phyloP scores from a whole-genome alignment of 2,888 invertebrate species.

The Scaptomyza polygonia region DNA sequence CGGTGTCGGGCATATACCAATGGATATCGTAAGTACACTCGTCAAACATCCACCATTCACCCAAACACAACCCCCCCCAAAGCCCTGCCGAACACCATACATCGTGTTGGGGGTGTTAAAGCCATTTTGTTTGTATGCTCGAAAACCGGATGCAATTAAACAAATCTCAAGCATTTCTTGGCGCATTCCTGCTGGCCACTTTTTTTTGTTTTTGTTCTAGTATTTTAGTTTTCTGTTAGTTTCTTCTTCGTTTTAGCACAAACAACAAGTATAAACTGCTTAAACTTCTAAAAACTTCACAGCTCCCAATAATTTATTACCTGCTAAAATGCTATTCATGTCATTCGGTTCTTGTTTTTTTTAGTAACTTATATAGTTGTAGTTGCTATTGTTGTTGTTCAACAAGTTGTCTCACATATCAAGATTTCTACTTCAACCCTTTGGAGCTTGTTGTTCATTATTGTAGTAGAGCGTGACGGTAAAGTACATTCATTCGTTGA shows the following conservation, averaged over 20 bases:
- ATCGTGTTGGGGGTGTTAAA: slow-evolving; percentile 25
- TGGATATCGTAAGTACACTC: slow-evolving; percentile 94
- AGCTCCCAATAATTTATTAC: slow-evolving; percentile 49
- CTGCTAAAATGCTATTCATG: slow-evolving; percentile 30
- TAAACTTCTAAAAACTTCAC: slow-evolving; percentile 22
- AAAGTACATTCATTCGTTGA: not conserved
- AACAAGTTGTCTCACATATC: slow-evolving; percentile 42
- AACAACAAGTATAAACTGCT: slow-evolving; percentile 15
- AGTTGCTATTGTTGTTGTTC: slow-evolving; percentile 21
- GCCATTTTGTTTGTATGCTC: slow-evolving; percentile 70
- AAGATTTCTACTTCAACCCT: slow-evolving; percentile 11
- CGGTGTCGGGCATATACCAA: slow-evolving; percentile 95
- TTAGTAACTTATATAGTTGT: slow-evolving; percentile 2
- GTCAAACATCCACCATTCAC: slow-evolving; percentile 13
- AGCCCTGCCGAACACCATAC: not conserved
- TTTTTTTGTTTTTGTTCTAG: slow-evolving; percentile 20
- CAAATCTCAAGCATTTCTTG: slow-evolving; percentile 72
- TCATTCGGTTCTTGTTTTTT: slow-evolving; percentile 5
- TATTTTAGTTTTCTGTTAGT: not conserved
- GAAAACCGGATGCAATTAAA: slow-evolving; percentile 75
- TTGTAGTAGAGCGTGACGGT: too few species aligned
- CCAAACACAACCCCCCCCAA: not conserved
- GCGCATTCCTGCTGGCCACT: slow-evolving; percentile 54
- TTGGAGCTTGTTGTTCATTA: not conserved
- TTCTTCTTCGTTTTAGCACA: slow-evolving; percentile 28